A percentile compares a stretch with the other conserved stretches of the same genome.
Conservation (phyloP, 2,888 invertebrate species). For the Lasiommata megera region DNA sequence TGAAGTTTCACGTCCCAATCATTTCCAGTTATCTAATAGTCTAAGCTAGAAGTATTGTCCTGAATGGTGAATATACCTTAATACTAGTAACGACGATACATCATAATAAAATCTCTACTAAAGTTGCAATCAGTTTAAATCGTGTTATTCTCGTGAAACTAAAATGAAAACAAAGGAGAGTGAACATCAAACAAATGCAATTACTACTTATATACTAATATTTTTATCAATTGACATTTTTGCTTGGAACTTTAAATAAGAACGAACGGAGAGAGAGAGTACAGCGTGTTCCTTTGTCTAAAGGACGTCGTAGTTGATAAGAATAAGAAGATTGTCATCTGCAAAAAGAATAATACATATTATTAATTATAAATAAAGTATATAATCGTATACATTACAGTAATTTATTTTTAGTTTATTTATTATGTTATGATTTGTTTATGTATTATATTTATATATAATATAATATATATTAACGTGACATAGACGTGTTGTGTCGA, state of each 20-base stretch:
- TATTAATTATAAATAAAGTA: neutral
- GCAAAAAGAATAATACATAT: slow-evolving; percentile 21
- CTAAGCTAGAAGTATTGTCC: slow-evolving; percentile 52
- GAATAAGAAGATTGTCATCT: slow-evolving; percentile 30
- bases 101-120: slow-evolving; percentile 36
- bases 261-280: slow-evolving; percentile 32
- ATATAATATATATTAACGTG: too few relatives aligned
- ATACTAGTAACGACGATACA: slow-evolving; percentile 42
- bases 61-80: slow-evolving; percentile 45
- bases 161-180: slow-evolving; percentile 22
- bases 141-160: slow-evolving; percentile 22
- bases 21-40: slow-evolving; percentile 34
- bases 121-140: slow-evolving; percentile 34
- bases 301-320: slow-evolving; percentile 20
- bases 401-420: too few relatives aligned
- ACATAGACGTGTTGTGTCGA: too few relatives aligned
- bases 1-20: slow-evolving; percentile 16
- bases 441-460: too few relatives aligned
- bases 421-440: too few relatives aligned
- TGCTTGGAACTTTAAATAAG: slow-evolving; percentile 34
- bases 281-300: slow-evolving; percentile 28
- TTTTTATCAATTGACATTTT: slow-evolving; percentile 38
- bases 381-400: too few relatives aligned
- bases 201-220: slow-evolving; percentile 28
- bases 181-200: slow-evolving; percentile 22